A percentile compares a stretch with the other conserved stretches of the same genome.
Conservation (phyloP, 2,797 vertebrate species). For the Mionectes olivaceus region DNA sequence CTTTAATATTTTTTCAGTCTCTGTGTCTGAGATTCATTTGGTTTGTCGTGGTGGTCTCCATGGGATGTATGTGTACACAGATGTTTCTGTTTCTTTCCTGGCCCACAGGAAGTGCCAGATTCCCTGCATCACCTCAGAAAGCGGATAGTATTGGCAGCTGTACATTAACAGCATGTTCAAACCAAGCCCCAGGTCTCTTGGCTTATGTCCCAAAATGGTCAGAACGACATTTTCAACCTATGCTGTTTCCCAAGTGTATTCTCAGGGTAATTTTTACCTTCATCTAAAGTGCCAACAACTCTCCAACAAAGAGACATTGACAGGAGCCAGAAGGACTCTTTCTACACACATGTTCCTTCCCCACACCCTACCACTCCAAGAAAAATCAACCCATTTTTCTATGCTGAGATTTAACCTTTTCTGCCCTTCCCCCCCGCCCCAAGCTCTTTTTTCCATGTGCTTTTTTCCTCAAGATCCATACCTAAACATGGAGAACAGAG, state of each 20-base stretch:
- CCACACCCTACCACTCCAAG: fast-evolving
- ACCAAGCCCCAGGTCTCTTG: not conserved
- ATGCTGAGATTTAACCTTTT: not conserved
- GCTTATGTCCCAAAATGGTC: not conserved
- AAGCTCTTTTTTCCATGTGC: not conserved
- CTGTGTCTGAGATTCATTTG: not conserved
- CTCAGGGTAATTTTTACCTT: not conserved
- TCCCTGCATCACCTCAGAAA: not conserved
- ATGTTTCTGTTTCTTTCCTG: not conserved
- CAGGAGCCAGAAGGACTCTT: not conserved
- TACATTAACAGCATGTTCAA: not conserved
- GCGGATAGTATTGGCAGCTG: not conserved
- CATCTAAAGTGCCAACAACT: not conserved
- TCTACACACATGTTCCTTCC: not conserved
- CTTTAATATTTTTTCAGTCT: not conserved
- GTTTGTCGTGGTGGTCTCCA: not conserved
- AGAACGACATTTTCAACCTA: not conserved
- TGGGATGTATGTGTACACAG: not conserved
- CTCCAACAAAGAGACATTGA: not conserved
- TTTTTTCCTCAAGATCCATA: not conserved
- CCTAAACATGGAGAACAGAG: not conserved
- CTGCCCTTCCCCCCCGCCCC: too few relatives aligned
- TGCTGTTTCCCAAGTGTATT: not conserved
- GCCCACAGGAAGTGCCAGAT: not conserved
- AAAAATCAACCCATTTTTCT: not conserved